phyloP scores from a whole-genome alignment of 2,113 vertebrate species.

The Leuciscus idus region DNA sequence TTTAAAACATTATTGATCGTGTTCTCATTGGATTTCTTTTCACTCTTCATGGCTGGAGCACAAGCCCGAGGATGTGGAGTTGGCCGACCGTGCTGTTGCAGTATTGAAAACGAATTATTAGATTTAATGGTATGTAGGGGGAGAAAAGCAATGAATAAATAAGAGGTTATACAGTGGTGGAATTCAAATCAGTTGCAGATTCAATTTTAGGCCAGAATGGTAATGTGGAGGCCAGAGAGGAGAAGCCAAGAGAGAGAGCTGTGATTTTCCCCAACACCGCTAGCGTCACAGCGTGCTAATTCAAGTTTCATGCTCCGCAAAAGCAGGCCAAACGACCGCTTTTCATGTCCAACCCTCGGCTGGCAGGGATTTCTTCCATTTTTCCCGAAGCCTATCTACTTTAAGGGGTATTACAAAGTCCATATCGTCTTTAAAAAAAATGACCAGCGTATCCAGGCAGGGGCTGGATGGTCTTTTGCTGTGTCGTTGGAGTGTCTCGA shows the following conservation, averaged over 20 bases:
- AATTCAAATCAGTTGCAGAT: conserved; percentile 77
- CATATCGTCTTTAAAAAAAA: conserved; percentile 55
- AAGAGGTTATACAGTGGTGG: conserved; percentile 68
- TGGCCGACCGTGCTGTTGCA: conserved; percentile 53
- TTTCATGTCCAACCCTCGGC: conserved; percentile 48
- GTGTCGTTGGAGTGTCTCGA: conserved; percentile 52
- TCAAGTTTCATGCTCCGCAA: conserved; percentile 69
- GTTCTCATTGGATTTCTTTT: conserved; percentile 43
- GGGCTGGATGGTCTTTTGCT: conserved; percentile 55
- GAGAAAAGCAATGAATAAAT: conserved; percentile 77
- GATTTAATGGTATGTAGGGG: conserved; percentile 74
- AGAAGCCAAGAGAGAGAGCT: conserved; percentile 65
- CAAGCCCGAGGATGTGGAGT: conserved; percentile 55
- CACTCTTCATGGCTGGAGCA: conserved; percentile 46
- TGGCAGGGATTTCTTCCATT: conserved; percentile 50
- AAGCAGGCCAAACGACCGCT: conserved; percentile 61
- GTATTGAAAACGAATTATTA: conserved; percentile 70
- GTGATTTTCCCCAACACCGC: conserved; percentile 64
- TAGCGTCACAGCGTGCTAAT: conserved; percentile 70
- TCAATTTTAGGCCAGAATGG: conserved; percentile 75
- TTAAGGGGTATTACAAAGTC: conserved; percentile 53
- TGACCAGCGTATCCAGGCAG: conserved; percentile 47
- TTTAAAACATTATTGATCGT: conserved; percentile 61
- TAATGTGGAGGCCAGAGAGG: conserved; percentile 67
- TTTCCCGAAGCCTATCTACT: conserved; percentile 27